Evolutionary conservation across 2,888 invertebrate genomes (phyloP).

Genomic region (Xylocampa areola): DNA sequence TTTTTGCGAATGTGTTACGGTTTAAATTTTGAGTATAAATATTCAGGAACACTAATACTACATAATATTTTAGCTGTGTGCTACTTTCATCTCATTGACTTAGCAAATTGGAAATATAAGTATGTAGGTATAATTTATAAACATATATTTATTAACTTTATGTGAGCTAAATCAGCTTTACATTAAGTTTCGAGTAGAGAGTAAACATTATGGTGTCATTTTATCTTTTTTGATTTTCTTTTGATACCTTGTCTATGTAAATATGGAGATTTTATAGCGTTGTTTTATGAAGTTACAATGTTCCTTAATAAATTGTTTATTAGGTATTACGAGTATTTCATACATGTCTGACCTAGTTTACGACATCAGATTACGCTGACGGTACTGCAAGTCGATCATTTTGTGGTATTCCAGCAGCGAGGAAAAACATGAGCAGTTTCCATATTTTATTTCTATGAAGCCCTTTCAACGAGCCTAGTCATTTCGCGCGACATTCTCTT

Average conservation of each 20-base stretch:
- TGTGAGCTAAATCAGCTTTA: not conserved
- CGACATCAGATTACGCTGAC: constrained; percentile 67
- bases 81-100: constrained; percentile 23
- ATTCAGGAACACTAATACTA: constrained; percentile 23
- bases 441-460: constrained; percentile 55
- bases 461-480: constrained; percentile 56
- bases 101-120: constrained; percentile 23
- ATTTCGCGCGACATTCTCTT: constrained; percentile 65
- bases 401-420: constrained; percentile 35
- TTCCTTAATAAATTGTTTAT: constrained; percentile 49
- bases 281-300: constrained; percentile 43
- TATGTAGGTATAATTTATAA: constrained; percentile 17
- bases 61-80: constrained; percentile 19
- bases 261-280: constrained; percentile 34
- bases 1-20: constrained; percentile 14
- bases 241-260: constrained; percentile 55
- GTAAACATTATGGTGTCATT: constrained; percentile 14
- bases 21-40: not conserved
- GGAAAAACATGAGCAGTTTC: constrained; percentile 46
- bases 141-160: not conserved
- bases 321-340: constrained; percentile 52
- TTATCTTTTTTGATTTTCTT: constrained; percentile 32
- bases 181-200: constrained; percentile 13
- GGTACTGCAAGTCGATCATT: constrained; percentile 57
- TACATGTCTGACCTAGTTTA: constrained; percentile 72